Evolutionary conservation across 2,888 invertebrate species (phyloP).

Genomic region (Erynnis tages): DNA sequence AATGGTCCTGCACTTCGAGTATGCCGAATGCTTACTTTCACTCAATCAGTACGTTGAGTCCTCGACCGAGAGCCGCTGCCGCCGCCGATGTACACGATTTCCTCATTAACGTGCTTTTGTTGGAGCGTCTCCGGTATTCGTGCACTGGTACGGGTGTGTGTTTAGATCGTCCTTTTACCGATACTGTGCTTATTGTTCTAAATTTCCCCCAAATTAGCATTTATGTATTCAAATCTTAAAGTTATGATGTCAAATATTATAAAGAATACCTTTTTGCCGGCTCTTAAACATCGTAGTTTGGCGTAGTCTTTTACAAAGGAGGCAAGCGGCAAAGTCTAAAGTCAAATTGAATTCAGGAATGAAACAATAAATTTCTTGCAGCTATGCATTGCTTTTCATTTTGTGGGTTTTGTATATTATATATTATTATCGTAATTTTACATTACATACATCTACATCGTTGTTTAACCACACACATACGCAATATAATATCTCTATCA

Average conservation of each 20-base stretch:
- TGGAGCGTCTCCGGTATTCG: constrained; percentile 41
- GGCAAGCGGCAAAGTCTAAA: no score
- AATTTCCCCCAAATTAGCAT: neutral
- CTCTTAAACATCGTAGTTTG: no score
- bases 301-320: no score
- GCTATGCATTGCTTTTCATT: no score
- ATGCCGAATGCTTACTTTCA: constrained; percentile 62
- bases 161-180: neutral
- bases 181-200: neutral
- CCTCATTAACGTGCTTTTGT: constrained; percentile 76
- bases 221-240: no score
- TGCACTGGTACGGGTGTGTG: constrained; percentile 2
- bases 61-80: constrained; percentile 47
- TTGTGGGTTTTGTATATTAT: no score
- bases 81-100: constrained; percentile 72
- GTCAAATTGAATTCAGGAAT: no score
- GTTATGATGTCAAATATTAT: no score
- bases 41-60: constrained; percentile 57
- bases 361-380: no score
- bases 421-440: no score
- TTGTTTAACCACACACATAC: neutral
- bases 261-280: no score
- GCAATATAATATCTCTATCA: neutral
- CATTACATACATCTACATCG: no score
- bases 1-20: constrained; percentile 35